Percentiles rank a stretch among this genome's conserved stretches.
phyloP scores from a whole-genome alignment of 2,113 vertebrate species.

The Cheilinus undulatus region DNA sequence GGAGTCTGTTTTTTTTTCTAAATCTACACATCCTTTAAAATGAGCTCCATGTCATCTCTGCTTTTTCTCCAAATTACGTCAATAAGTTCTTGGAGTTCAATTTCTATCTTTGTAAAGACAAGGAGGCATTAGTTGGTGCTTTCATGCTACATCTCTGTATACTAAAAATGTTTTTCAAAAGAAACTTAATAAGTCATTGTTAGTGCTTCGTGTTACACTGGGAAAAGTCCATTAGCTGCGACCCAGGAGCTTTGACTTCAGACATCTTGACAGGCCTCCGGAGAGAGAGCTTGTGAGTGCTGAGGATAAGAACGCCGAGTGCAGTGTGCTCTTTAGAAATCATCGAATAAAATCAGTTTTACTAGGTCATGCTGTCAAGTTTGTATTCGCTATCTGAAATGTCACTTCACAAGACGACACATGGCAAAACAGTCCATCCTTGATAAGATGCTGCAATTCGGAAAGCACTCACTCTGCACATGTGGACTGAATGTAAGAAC shows the following conservation, averaged over 20 bases:
- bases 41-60: no score
- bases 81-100: background rate
- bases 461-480: background rate
- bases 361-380: slow-evolving; percentile 13
- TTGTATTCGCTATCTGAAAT: slow-evolving; percentile 21
- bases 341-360: slow-evolving; percentile 6
- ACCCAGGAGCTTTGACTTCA: slow-evolving; percentile 41
- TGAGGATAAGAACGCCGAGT: slow-evolving; percentile 25
- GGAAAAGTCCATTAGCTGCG: slow-evolving; percentile 45
- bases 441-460: slow-evolving; percentile 2
- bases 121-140: slow-evolving; percentile 1
- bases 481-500: background rate
- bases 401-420: background rate
- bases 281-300: slow-evolving; percentile 24
- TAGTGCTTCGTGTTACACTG: slow-evolving; percentile 13
- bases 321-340: slow-evolving; percentile 13
- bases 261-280: slow-evolving; percentile 30
- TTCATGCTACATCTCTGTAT: background rate
- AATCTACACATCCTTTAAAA: no score
- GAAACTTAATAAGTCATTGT: slow-evolving; percentile 31
- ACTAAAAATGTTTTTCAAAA: slow-evolving; percentile 20
- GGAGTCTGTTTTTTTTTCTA: no score
- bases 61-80: background rate
- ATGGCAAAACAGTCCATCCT: slow-evolving; percentile 1
- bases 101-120: slow-evolving; percentile 2